These are phyloP conservation scores for Gnathonemus longibarbis DNA, from an alignment of 2,113 vertebrate species.

Conservation along the genomic window DNA sequence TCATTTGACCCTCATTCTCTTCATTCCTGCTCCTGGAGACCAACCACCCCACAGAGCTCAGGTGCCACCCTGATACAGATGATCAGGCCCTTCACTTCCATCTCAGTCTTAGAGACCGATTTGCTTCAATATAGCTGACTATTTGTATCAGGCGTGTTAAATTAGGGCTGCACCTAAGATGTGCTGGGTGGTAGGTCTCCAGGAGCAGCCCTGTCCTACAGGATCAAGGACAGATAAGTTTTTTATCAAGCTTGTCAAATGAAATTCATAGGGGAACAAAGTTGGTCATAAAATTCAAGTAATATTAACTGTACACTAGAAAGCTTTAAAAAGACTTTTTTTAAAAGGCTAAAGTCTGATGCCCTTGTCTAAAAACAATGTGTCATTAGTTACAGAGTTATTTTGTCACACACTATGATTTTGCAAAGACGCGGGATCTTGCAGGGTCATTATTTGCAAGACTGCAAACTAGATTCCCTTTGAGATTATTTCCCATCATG, in stretches of 20 bases:
- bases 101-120: too few relatives aligned
- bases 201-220: neutral
- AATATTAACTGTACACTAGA: neutral
- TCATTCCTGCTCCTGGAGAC: too few relatives aligned
- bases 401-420: neutral
- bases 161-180: too few relatives aligned
- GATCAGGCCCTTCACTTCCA: too few relatives aligned
- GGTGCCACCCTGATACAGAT: too few relatives aligned
- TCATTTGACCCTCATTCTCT: neutral
- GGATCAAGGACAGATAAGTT: neutral
- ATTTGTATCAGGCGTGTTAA: neutral
- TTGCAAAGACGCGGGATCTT: neutral
- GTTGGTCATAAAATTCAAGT: neutral
- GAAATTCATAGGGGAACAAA: neutral
- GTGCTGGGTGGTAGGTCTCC: too few relatives aligned
- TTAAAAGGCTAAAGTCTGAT: neutral
- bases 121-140: too few relatives aligned
- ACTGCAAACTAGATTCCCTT: neutral
- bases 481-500: neutral
- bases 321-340: neutral
- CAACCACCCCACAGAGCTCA: too few relatives aligned
- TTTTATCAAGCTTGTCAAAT: too few relatives aligned
- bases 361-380: neutral
- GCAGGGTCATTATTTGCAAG: neutral
- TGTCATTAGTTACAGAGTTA: neutral